Percentiles rank a stretch among this genome's conserved stretches.
These are phyloP conservation scores for Scolanthus callimorphus DNA, from an alignment of 92 coral and sea anemone species.

Conservation along the genomic window DNA sequence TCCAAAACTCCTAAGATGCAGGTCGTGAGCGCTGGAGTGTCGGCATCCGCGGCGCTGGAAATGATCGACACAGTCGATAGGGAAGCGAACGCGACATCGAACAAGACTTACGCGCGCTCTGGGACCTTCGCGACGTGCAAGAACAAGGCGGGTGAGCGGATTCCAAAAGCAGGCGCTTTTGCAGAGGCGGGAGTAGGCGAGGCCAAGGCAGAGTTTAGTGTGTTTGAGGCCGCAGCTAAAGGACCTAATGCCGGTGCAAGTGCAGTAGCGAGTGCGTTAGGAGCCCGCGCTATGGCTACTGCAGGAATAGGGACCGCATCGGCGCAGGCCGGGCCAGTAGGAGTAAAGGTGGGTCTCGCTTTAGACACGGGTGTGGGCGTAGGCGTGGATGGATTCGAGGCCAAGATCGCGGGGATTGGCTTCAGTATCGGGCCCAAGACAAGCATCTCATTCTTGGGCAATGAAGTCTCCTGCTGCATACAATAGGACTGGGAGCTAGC, in stretches of 20 bases:
- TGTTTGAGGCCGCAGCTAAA: constrained; percentile 4
- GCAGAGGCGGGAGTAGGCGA: constrained; percentile 9
- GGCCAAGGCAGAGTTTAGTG: constrained; percentile 2
- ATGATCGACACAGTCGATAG: constrained; percentile 3
- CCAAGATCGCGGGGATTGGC: constrained; percentile 8
- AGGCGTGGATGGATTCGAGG: neutral
- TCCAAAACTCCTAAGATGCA: constrained; percentile 1
- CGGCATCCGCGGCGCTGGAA: neutral
- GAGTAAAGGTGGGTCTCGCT: constrained; percentile 4
- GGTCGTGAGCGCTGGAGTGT: neutral
- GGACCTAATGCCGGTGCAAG: constrained; percentile 9
- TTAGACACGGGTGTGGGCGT: neutral
- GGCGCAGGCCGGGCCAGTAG: constrained; percentile 6
- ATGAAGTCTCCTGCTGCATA: constrained; percentile 7
- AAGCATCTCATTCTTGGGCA: neutral
- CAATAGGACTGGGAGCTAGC: too few relatives aligned
- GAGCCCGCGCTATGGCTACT: constrained; percentile 3
- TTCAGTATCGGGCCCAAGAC: constrained; percentile 5
- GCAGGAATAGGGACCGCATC: constrained; percentile 3
- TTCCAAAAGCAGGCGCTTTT: constrained; percentile 5
- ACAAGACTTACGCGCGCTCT: neutral
- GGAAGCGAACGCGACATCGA: neutral
- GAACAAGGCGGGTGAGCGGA: neutral
- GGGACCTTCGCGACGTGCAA: neutral
- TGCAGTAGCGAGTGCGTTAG: neutral